Evolutionary conservation across 2,113 vertebrate genomes (phyloP).

Genomic region (Crypturellus undulatus): DNA sequence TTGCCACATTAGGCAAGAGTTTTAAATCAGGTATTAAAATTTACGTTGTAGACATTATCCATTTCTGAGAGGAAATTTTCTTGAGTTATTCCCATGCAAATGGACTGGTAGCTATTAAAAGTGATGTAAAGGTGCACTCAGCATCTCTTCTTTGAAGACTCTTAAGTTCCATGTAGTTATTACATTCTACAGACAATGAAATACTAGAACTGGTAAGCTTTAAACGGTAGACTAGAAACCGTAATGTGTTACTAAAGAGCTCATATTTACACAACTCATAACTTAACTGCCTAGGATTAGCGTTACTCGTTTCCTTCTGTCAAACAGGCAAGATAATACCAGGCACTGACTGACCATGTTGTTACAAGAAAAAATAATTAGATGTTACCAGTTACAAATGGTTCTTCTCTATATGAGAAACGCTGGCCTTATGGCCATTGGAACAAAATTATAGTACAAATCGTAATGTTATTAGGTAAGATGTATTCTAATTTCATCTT

Average conservation of each 20-base stretch:
- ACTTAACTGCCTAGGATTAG: background rate
- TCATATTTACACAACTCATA: background rate
- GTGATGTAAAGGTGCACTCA: background rate
- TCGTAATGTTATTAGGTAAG: background rate
- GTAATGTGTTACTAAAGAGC: background rate
- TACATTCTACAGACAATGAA: background rate
- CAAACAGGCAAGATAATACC: background rate
- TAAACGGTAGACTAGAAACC: background rate
- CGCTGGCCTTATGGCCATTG: background rate
- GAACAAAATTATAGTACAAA: background rate
- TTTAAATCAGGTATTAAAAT: background rate
- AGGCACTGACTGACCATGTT: background rate
- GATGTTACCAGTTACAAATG: background rate
- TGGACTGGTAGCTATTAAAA: background rate
- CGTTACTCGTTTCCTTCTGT: slow-evolving; percentile 6
- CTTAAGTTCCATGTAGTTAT: background rate
- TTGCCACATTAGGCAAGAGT: background rate
- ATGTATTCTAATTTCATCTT: background rate
- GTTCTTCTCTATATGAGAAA: background rate
- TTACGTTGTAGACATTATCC: background rate
- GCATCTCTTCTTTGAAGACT: background rate
- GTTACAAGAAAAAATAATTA: slow-evolving; percentile 7
- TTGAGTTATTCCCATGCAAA: background rate
- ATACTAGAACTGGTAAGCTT: background rate
- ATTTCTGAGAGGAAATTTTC: background rate